Evolutionary conservation across 1,140 invertebrate genomes (phyloP).

Genomic region (Tetranychus urticae): DNA sequence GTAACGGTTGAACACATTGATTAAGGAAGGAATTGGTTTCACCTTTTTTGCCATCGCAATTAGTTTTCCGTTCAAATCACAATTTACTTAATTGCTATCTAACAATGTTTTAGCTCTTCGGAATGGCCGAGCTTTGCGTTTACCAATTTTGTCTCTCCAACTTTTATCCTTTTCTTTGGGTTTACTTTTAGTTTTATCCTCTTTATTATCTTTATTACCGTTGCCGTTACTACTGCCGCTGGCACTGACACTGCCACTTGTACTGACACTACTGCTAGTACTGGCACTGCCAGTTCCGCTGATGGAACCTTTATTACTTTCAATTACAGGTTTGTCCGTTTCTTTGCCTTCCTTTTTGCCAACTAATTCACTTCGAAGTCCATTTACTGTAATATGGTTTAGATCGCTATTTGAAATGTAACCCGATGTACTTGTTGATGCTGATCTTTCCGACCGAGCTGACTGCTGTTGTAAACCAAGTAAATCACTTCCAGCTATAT

Average conservation of each 20-base stretch:
- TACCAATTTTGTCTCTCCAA: background rate
- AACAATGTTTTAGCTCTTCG: constrained; percentile 8
- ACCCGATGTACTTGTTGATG: background rate
- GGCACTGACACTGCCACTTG: background rate
- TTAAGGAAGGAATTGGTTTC: no score
- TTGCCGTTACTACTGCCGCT: background rate
- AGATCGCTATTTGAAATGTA: background rate
- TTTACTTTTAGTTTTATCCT: background rate
- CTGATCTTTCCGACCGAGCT: constrained; percentile 4
- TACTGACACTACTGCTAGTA: background rate
- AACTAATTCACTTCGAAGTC: background rate
- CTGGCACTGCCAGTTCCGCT: no score
- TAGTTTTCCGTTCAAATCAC: background rate
- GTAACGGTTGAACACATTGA: no score
- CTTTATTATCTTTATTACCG: background rate
- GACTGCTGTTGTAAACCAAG: constrained; percentile 2
- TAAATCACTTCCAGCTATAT: constrained; percentile 7
- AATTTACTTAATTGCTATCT: constrained; percentile 3
- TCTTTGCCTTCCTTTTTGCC: background rate
- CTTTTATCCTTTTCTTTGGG: constrained; percentile 4
- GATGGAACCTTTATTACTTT: background rate
- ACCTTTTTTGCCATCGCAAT: no score
- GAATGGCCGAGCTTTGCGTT: constrained; percentile 6
- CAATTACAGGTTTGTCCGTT: background rate
- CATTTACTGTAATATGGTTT: background rate